Percentiles rank a stretch among this genome's conserved stretches.
Evolutionary conservation across 2,113 vertebrate genomes (phyloP).

Genomic region (Galbula dea): DNA sequence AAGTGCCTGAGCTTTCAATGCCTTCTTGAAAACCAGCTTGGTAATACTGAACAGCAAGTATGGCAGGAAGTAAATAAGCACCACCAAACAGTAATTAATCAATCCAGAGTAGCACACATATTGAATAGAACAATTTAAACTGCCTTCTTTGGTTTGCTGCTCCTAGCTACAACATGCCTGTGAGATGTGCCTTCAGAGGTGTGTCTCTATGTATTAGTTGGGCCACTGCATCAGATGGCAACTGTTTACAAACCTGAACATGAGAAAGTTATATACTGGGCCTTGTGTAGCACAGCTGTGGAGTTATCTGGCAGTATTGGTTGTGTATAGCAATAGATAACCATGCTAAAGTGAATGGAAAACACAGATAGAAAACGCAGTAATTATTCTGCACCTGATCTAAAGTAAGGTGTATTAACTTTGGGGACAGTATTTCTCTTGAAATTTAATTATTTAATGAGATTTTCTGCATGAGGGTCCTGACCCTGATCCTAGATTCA

Average conservation of each 20-base stretch:
- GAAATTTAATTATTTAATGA: not conserved
- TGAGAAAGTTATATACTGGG: fast-evolving
- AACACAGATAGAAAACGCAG: not conserved
- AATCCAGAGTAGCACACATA: not conserved
- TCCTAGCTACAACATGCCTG: not conserved
- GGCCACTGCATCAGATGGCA: not conserved
- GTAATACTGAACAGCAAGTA: not conserved
- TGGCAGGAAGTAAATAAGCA: not conserved
- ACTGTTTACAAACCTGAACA: not conserved
- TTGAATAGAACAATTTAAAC: not conserved
- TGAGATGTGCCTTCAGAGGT: not conserved
- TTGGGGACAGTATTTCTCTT: not conserved
- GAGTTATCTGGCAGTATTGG: not conserved
- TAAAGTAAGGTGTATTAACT: not conserved
- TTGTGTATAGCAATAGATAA: not conserved
- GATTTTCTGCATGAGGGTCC: not conserved
- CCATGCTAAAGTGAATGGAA: not conserved
- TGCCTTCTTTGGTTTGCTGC: not conserved
- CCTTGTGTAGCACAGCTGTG: not conserved
- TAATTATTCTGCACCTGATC: not conserved
- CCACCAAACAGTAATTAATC: not conserved
- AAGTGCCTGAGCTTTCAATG: not conserved
- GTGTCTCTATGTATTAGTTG: not conserved
- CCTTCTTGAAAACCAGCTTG: not conserved
- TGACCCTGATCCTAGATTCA: not conserved